A percentile compares a stretch with the other conserved stretches of the same genome.
Conservation (phyloP, 2,113 vertebrate species). For the Hyperopisus bebe region DNA sequence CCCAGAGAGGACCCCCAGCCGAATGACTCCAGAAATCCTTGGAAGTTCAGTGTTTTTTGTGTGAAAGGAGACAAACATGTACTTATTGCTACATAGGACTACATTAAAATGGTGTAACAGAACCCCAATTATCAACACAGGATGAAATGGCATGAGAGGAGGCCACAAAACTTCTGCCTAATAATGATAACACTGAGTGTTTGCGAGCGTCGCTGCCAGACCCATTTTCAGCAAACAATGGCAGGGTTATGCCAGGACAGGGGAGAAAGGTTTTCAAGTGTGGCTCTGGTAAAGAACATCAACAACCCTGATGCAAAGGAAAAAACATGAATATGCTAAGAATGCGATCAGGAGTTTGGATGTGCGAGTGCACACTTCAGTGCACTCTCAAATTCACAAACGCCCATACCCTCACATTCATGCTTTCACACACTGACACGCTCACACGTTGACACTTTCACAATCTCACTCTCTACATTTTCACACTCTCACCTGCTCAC, state of each 20-base stretch:
- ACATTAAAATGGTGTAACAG: background rate
- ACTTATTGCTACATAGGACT: background rate
- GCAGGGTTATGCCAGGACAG: slow-evolving; percentile 20
- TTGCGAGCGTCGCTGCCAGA: background rate
- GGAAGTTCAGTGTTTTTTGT: background rate
- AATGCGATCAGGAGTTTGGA: background rate
- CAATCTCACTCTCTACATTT: no score
- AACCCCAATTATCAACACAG: background rate
- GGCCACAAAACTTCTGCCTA: background rate
- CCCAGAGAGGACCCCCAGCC: background rate
- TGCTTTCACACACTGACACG: no score
- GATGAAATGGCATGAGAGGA: background rate
- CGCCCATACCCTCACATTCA: no score
- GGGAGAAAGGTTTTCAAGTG: background rate
- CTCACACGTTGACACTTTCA: no score
- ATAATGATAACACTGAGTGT: background rate
- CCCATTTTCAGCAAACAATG: slow-evolving; percentile 5
- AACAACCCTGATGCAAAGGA: background rate
- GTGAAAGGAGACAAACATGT: background rate
- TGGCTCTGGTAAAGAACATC: background rate
- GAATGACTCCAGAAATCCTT: background rate
- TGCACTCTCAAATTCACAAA: no score
- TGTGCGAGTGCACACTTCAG: background rate
- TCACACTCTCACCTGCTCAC: background rate
- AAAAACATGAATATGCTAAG: background rate